phyloP scores from a whole-genome alignment of 2,113 vertebrate genomes.

The Nothoprocta pentlandii region DNA sequence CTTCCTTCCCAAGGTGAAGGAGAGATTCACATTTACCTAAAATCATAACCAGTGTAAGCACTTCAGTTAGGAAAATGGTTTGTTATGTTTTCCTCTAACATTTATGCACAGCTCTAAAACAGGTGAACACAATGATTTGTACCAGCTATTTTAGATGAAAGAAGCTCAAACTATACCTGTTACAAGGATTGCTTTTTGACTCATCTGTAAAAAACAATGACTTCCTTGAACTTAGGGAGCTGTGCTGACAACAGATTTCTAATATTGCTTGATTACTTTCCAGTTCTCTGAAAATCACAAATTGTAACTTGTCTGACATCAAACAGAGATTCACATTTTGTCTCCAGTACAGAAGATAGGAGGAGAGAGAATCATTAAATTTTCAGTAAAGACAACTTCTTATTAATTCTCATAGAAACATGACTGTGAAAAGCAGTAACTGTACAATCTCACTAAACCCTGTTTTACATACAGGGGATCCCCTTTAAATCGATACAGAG shows the following conservation, averaged over 20 bases:
- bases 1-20: neutral
- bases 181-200: neutral
- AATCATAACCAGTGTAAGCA: neutral
- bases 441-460: neutral
- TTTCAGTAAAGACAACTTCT: neutral
- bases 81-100: neutral
- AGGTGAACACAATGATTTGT: neutral
- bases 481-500: neutral
- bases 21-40: neutral
- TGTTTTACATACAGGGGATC: neutral
- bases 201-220: neutral
- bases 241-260: neutral
- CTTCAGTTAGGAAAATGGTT: neutral
- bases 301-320: neutral
- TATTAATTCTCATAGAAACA: neutral
- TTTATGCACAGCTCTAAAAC: neutral
- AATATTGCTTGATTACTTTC: neutral
- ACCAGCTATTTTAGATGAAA: neutral
- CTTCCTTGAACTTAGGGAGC: neutral
- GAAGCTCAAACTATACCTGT: neutral
- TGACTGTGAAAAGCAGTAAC: neutral
- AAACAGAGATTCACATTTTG: neutral
- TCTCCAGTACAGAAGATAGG: neutral
- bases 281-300: neutral
- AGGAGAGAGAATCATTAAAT: fast-evolving